These are phyloP conservation scores for Calyptomena viridis DNA, from an alignment of 2,113 vertebrate genomes.

Conservation along the genomic window DNA sequence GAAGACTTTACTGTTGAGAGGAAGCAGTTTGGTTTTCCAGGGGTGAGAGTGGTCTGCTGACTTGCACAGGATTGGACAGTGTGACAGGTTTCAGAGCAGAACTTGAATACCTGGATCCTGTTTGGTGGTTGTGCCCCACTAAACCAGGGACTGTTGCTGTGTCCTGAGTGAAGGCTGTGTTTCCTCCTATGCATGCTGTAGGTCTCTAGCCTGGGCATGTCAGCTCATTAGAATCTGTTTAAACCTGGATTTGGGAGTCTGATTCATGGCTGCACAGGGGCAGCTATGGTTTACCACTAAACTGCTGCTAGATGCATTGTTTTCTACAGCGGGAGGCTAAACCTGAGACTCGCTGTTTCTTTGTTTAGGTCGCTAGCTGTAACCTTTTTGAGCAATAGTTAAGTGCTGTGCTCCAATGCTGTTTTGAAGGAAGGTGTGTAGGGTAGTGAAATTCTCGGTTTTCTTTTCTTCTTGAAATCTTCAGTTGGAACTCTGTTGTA, in stretches of 20 bases:
- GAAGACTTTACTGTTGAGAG: background rate
- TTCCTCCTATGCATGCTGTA: fast-evolving
- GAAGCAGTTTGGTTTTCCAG: background rate
- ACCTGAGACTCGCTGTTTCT: background rate
- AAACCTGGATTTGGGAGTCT: background rate
- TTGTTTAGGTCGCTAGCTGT: background rate
- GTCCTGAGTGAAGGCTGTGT: background rate
- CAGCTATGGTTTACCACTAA: background rate
- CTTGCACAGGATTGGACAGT: fast-evolving
- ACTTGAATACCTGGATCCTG: background rate
- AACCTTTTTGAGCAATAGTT: background rate
- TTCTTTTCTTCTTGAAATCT: background rate
- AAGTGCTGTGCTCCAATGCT: background rate
- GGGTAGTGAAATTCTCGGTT: background rate
- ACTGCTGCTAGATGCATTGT: background rate
- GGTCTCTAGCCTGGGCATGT: background rate
- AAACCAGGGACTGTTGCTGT: background rate
- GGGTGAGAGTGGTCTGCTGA: background rate
- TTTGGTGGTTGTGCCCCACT: background rate
- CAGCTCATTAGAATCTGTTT: background rate
- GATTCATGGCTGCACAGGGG: background rate
- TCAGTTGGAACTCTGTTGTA: background rate
- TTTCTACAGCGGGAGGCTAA: background rate
- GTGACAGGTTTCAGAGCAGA: background rate
- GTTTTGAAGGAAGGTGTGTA: background rate